Conservation (phyloP, 2,888 invertebrate genomes). For the Ptychoptera albimana region DNA sequence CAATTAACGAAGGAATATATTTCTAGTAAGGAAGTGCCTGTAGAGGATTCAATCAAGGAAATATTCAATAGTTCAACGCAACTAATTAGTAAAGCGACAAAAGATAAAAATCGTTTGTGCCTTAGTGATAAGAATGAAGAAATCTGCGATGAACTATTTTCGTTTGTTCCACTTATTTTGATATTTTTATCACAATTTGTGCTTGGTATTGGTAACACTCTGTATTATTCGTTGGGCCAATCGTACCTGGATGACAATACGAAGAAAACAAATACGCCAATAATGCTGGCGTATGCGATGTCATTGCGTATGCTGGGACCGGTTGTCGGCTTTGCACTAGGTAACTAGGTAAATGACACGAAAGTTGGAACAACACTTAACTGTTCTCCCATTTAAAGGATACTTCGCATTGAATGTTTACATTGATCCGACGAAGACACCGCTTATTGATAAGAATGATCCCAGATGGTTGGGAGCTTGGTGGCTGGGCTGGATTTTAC, state of each 20-base stretch:
- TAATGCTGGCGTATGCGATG: slow-evolving; percentile 34
- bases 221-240: slow-evolving; percentile 48
- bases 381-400: slow-evolving; percentile 13
- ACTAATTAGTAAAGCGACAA: not conserved
- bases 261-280: slow-evolving; percentile 44
- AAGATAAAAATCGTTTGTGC: not conserved
- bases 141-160: slow-evolving; percentile 30
- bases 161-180: slow-evolving; percentile 38
- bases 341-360: slow-evolving; percentile 13
- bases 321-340: slow-evolving; percentile 41
- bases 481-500: slow-evolving; percentile 53
- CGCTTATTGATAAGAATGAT: slow-evolving; percentile 39
- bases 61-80: not conserved
- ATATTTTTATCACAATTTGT: slow-evolving; percentile 52
- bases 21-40: slow-evolving; percentile 9
- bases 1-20: slow-evolving; percentile 28
- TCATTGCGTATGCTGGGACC: slow-evolving; percentile 32
- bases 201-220: slow-evolving; percentile 47
- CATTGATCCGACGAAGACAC: slow-evolving; percentile 42
- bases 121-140: slow-evolving; percentile 14
- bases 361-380: not conserved
- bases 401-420: slow-evolving; percentile 35
- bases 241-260: slow-evolving; percentile 54
- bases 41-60: not conserved
- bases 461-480: slow-evolving; percentile 59